Evolutionary conservation across 1,140 invertebrate species (phyloP).

Genomic region (Drosophila suzukii): DNA sequence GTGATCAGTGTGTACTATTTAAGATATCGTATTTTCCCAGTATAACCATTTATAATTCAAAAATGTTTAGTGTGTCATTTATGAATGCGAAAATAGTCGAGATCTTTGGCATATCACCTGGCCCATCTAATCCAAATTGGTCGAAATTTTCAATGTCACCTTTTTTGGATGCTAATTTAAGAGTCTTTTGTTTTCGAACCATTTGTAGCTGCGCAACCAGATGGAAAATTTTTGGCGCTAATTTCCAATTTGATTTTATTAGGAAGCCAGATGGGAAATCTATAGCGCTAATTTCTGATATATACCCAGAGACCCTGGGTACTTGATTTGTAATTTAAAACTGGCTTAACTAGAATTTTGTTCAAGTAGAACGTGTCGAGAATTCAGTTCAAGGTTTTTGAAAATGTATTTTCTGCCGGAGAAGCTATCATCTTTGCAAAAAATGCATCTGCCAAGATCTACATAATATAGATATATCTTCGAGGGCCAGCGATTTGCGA

Average conservation of each 20-base stretch:
- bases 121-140: conserved; percentile 30
- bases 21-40: conserved; percentile 40
- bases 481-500: conserved; percentile 12
- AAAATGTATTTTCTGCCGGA: conserved; percentile 12
- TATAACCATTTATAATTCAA: conserved; percentile 59
- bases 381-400: conserved; percentile 59
- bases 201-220: conserved; percentile 21
- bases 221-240: conserved; percentile 26
- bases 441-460: conserved; percentile 32
- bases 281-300: conserved; percentile 1
- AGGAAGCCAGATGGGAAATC: conserved; percentile 1
- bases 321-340: conserved; percentile 37
- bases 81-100: conserved; percentile 35
- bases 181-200: conserved; percentile 30
- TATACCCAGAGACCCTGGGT: neutral
- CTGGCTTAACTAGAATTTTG: conserved; percentile 47
- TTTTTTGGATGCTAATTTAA: conserved; percentile 28
- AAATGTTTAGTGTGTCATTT: conserved; percentile 27
- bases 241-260: conserved; percentile 9
- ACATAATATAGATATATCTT: neutral
- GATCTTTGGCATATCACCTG: conserved; percentile 37
- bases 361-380: conserved; percentile 64
- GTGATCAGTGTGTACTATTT: conserved; percentile 65
- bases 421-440: conserved; percentile 9
- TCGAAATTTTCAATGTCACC: conserved; percentile 40